Evolutionary conservation across 1,140 invertebrate species (phyloP).

Genomic region (Drosophila erecta): DNA sequence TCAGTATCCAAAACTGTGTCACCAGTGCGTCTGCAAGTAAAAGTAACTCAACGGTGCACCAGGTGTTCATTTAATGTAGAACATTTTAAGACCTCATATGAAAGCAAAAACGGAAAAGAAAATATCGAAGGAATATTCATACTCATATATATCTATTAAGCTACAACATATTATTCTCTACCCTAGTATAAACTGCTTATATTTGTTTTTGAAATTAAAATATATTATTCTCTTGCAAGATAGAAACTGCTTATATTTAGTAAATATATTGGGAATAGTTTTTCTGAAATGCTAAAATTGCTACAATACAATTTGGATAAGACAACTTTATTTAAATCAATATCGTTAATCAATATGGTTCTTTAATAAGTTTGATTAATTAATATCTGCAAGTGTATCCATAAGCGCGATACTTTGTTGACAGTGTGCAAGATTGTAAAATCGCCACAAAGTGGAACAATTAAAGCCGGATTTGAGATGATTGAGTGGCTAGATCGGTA

Average conservation of each 20-base stretch:
- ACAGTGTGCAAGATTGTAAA: constrained; percentile 48
- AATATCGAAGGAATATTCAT: background rate
- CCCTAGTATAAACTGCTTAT: too few species aligned
- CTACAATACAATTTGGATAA: too few species aligned
- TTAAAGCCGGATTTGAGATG: constrained; percentile 70
- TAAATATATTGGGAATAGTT: too few species aligned
- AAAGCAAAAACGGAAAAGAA: background rate
- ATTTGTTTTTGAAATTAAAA: too few species aligned
- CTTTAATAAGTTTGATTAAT: too few species aligned
- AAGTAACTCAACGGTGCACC: constrained; percentile 24
- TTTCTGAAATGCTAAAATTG: too few species aligned
- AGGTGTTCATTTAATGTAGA: constrained; percentile 8
- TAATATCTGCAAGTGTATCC: background rate
- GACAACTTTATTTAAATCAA: too few species aligned
- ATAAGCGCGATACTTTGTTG: constrained; percentile 8
- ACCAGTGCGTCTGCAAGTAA: constrained; percentile 47
- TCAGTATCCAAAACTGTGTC: constrained; percentile 26
- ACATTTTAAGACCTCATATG: constrained; percentile 25
- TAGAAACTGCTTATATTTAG: too few species aligned
- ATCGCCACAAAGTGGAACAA: constrained; percentile 72
- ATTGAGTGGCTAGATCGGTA: constrained; percentile 21
- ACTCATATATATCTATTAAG: too few species aligned
- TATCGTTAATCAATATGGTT: too few species aligned
- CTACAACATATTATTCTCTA: too few species aligned
- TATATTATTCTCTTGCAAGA: too few species aligned